Conservation (phyloP, 1,140 invertebrate genomes). For the Drosophila truncata region DNA sequence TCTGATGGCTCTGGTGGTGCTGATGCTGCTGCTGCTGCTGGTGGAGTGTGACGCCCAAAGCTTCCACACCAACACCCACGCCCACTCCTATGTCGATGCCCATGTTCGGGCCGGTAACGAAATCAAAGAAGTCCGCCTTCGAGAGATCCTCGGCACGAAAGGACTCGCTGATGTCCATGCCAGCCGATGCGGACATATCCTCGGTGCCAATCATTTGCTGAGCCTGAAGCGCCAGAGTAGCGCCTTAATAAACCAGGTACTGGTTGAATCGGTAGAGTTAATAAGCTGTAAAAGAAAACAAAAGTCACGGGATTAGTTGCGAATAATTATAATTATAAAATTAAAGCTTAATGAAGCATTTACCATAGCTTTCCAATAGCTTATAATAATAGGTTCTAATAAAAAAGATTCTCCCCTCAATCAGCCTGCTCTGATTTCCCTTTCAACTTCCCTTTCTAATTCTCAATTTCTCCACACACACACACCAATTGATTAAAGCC, state of each 20-base stretch:
- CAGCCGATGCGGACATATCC: constrained; percentile 84
- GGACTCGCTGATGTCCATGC: constrained; percentile 92
- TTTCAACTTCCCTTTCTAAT: constrained; percentile 25
- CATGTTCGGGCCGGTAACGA: constrained; percentile 91
- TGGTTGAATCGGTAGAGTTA: not conserved
- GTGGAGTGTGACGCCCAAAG: constrained; percentile 50
- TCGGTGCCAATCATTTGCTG: constrained; percentile 85
- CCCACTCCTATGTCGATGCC: constrained; percentile 83
- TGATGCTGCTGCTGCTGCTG: constrained; percentile 41
- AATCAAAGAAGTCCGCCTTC: constrained; percentile 94
- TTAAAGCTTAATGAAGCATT: too few relatives aligned
- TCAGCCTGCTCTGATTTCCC: constrained; percentile 5
- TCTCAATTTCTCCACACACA: constrained; percentile 30
- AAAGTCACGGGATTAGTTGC: not conserved
- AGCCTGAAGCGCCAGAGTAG: constrained; percentile 64
- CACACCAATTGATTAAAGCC: constrained; percentile 72
- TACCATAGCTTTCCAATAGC: too few relatives aligned
- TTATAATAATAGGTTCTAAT: not conserved
- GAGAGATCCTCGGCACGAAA: constrained; percentile 90
- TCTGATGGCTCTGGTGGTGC: constrained; percentile 54
- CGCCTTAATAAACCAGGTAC: constrained; percentile 26
- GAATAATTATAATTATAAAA: not conserved
- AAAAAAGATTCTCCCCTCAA: not conserved
- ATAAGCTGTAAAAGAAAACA: constrained; percentile 9
- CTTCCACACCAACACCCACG: constrained; percentile 53